phyloP scores from a whole-genome alignment of 2,888 invertebrate species.

The Gymnocheta viridis region DNA sequence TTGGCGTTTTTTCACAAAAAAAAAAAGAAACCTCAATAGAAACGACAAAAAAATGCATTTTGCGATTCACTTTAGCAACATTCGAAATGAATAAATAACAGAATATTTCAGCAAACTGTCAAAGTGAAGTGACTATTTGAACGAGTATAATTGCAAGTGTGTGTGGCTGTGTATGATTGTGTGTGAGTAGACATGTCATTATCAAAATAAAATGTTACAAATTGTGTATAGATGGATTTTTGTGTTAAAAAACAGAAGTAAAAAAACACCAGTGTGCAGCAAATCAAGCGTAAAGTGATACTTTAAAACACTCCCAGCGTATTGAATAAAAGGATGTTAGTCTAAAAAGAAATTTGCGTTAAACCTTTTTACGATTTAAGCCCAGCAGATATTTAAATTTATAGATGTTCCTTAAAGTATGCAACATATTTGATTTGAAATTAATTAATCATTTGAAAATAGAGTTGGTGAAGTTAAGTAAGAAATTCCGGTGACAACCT shows the following conservation, averaged over 20 bases:
- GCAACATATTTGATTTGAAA: too few species aligned
- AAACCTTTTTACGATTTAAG: background rate
- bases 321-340: background rate
- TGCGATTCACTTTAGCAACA: conserved; percentile 32
- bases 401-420: too few species aligned
- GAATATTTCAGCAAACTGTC: conserved; percentile 37
- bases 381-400: background rate
- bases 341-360: background rate
- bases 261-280: background rate
- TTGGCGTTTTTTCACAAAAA: background rate
- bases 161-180: background rate
- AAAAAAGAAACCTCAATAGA: background rate
- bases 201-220: conserved; percentile 54
- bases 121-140: conserved; percentile 36
- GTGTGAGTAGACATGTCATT: conserved; percentile 28
- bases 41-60: conserved; percentile 4
- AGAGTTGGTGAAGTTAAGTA: too few species aligned
- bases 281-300: conserved; percentile 53
- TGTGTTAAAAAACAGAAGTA: background rate
- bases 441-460: too few species aligned
- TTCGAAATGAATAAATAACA: conserved; percentile 50
- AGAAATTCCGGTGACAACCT: too few species aligned
- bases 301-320: background rate
- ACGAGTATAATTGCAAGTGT: background rate
- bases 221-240: conserved; percentile 52